These are phyloP conservation scores for Brachyptera putata DNA, from an alignment of 2,888 invertebrate genomes.

Conservation along the genomic window DNA sequence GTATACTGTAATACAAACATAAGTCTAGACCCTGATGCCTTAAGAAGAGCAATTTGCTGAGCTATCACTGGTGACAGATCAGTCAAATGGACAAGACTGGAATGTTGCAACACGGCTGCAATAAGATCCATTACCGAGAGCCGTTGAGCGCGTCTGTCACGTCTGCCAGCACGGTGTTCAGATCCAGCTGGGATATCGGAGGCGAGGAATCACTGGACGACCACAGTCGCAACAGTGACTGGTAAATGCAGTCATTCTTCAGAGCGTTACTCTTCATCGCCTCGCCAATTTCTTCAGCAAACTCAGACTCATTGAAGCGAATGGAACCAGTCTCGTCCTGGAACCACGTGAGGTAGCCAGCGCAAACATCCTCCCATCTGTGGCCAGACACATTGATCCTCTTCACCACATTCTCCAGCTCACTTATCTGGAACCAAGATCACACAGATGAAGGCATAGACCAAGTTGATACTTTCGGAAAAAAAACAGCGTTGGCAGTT, in stretches of 20 bases:
- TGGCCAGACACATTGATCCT: conserved; percentile 39
- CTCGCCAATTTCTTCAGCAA: conserved; percentile 32
- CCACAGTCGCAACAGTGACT: conserved; percentile 43
- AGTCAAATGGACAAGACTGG: too few species aligned
- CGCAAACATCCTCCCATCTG: conserved; percentile 44
- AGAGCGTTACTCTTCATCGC: conserved; percentile 37
- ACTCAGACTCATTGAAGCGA: conserved; percentile 16
- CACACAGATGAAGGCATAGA: not conserved
- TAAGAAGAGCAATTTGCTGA: too few species aligned
- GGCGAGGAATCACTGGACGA: conserved; percentile 25
- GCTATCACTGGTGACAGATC: too few species aligned
- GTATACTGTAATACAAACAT: too few species aligned
- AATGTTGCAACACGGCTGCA: too few species aligned
- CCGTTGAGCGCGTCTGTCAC: conserved; percentile 39
- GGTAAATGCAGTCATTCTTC: conserved; percentile 42
- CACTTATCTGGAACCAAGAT: conserved; percentile 38
- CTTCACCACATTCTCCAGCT: conserved; percentile 40
- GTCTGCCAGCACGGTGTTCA: conserved; percentile 37
- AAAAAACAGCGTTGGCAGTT: too few species aligned
- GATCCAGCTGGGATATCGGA: conserved; percentile 36
- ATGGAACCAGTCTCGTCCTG: conserved; percentile 8
- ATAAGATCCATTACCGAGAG: conserved; percentile 16
- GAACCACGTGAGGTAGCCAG: conserved; percentile 31
- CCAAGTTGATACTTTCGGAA: too few species aligned
- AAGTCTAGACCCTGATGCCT: too few species aligned